These are phyloP conservation scores for Vanessa atalanta DNA, from an alignment of 1,140 invertebrate species.

Conservation along the genomic window DNA sequence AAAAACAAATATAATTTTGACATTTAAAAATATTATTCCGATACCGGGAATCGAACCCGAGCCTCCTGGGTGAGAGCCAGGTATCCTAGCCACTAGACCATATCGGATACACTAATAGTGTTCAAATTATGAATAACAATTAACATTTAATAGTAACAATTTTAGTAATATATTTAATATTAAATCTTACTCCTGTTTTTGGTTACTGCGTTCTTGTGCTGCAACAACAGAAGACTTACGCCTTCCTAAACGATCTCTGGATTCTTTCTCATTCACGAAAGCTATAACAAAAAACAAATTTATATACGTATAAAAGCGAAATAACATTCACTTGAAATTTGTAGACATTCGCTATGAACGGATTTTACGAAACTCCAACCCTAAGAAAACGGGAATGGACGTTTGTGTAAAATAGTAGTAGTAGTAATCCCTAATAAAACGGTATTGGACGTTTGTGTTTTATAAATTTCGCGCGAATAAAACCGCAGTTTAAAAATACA, in stretches of 20 bases:
- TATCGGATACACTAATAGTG: constrained; percentile 8
- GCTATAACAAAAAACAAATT: constrained; percentile 47
- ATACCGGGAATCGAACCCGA: constrained; percentile 72
- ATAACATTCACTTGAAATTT: too few species aligned
- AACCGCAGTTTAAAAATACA: not conserved
- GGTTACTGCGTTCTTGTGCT: constrained; percentile 64
- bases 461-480: too few species aligned
- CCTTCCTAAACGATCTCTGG: constrained; percentile 71
- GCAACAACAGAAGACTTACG: constrained; percentile 74
- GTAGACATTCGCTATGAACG: too few species aligned
- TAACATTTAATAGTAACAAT: not conserved
- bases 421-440: too few species aligned
- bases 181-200: constrained; percentile 73
- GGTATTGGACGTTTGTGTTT: too few species aligned
- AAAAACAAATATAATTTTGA: not conserved
- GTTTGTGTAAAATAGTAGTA: too few species aligned
- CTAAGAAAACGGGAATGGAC: too few species aligned
- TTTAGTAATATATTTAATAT: not conserved
- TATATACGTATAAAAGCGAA: not conserved
- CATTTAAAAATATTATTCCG: constrained; percentile 48
- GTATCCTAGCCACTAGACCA: constrained; percentile 92
- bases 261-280: constrained; percentile 75
- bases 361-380: too few species aligned
- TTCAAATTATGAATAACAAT: not conserved
- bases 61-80: constrained; percentile 86